phyloP scores from a whole-genome alignment of 1,140 invertebrate genomes.

The Ostrea denselamellosa region DNA sequence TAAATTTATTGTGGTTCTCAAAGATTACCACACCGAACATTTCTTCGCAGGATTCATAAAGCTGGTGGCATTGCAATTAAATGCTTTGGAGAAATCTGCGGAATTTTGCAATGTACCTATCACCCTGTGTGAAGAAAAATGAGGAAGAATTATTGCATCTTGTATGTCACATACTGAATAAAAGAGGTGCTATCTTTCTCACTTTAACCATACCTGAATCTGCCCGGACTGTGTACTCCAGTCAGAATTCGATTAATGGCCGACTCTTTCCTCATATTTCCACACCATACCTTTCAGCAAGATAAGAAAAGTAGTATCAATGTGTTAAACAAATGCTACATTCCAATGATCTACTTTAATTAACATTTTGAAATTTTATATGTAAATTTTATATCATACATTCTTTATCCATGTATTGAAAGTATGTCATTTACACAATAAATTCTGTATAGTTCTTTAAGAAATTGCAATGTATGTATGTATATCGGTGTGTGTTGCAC shows the following conservation, averaged over 20 bases:
- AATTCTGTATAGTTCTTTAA: no score
- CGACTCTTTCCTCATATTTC: conserved; percentile 79
- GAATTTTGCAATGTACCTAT: conserved; percentile 74
- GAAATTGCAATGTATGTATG: no score
- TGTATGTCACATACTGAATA: background rate
- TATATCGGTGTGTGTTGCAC: no score
- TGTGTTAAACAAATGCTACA: background rate
- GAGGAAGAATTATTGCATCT: background rate
- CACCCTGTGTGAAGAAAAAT: conserved; percentile 63
- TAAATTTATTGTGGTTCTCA: background rate
- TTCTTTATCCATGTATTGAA: no score
- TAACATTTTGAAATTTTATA: no score
- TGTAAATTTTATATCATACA: no score
- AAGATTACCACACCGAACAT: conserved; percentile 72
- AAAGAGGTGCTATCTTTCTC: background rate
- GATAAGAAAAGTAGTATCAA: background rate
- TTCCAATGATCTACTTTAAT: no score
- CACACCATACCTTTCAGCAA: conserved; percentile 79
- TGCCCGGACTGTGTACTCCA: conserved; percentile 78
- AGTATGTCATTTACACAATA: no score
- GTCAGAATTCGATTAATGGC: conserved; percentile 78
- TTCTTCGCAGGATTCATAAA: conserved; percentile 77
- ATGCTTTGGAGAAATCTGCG: conserved; percentile 76
- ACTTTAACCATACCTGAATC: conserved; percentile 74
- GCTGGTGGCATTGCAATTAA: conserved; percentile 73